Evolutionary conservation across 2,113 vertebrate species (phyloP).

Genomic region (Ciconia boyciana): DNA sequence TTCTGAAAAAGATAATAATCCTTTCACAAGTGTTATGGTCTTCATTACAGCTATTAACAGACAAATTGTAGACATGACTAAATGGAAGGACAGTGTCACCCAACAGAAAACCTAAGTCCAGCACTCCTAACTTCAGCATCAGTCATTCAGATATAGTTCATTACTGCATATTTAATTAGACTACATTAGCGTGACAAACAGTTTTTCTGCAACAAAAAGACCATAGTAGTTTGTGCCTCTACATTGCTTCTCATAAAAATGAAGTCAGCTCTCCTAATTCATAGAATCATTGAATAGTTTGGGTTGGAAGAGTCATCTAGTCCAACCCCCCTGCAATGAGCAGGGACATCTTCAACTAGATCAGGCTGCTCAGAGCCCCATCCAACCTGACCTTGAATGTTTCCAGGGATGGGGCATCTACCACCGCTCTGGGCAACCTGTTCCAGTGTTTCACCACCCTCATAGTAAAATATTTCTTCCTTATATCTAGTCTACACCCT

Average conservation of each 20-base stretch:
- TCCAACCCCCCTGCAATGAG: neutral
- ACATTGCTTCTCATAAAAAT: neutral
- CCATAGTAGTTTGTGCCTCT: neutral
- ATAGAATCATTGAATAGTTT: neutral
- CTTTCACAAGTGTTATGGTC: neutral
- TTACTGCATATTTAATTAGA: neutral
- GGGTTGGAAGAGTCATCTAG: neutral
- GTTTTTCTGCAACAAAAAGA: neutral
- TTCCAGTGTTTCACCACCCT: neutral
- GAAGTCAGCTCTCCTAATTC: neutral
- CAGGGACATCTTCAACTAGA: too few relatives aligned
- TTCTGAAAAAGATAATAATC: neutral
- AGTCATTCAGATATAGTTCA: neutral
- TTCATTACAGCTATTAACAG: neutral
- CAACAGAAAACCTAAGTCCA: neutral
- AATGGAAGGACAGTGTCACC: neutral
- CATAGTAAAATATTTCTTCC: neutral
- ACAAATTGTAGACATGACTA: neutral
- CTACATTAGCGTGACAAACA: neutral
- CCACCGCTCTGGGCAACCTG: neutral
- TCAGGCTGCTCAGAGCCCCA: neutral
- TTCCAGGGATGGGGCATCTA: neutral
- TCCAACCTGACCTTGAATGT: neutral
- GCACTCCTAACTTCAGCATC: neutral
- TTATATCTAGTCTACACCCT: neutral